Evolutionary conservation across 2,113 vertebrate species (phyloP), one percentile per base, ranked within the genome.

Genomic region (Thalassarche chlororhynchos): DNA sequence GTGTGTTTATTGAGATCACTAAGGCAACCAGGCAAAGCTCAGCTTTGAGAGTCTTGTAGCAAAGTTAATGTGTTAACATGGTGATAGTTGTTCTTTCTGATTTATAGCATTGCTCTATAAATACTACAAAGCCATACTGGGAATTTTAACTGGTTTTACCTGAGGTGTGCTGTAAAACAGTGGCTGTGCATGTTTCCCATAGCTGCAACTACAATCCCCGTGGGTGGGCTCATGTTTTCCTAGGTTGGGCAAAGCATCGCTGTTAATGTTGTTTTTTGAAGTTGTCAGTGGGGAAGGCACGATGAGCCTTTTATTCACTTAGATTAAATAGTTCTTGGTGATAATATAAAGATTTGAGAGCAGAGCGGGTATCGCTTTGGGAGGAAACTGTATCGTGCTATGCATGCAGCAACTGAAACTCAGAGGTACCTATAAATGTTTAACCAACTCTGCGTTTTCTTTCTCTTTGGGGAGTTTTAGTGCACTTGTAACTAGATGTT

Each of bases 401-500:
- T 49, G 57, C 25, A 26, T 31, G 32, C 64, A 54, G 87, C 65
- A 79, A 21, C 74, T 79, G 55, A 93, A 89, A 62, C 74, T 62
- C 7, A 1, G 44, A 55, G 62, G 42, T 85, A 42, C 84, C 86
- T 87, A 36, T 95, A 89, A 97, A 95, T 94, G 81, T 96, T 96
- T 97, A 95, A 96, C 93, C 7, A 12, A 38, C 84, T 82, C 89
- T 42, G 34, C 31, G 6, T 94, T 96, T 93, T 19, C 61, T 89
- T 70, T 32, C 42, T 89, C 92, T 66, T 92, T 0, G 3, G 77
- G 44, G 91, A 80, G 17, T 94, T 96, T 85, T 93, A 96, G 93
- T 83, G 89, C 29, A 47, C 74, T 92, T 89, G 62, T 96, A 95
- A 88, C 58, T 62, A 54, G 54, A 62, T 93, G 87, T 83, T 94